Percentiles rank a stretch among this genome's conserved stretches.
Evolutionary conservation across 2,888 invertebrate species (phyloP).

Genomic region (Dilophus febrilis): DNA sequence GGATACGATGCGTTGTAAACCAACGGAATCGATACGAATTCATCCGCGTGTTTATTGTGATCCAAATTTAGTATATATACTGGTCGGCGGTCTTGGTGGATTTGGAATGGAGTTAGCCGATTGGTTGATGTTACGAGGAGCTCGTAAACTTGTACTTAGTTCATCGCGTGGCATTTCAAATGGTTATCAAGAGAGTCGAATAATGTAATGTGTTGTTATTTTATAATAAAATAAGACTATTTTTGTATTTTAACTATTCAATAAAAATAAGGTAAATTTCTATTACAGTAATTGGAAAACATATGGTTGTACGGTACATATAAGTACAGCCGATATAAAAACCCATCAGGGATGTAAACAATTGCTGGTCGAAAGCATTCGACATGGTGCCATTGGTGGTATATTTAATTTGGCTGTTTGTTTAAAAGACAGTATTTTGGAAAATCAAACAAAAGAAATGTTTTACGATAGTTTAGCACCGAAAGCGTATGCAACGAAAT

Average conservation of each 20-base stretch:
- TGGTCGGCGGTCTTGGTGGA: conserved; percentile 74
- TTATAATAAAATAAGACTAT: too few relatives aligned
- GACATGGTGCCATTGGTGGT: conserved; percentile 55
- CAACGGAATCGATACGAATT: conserved; percentile 22
- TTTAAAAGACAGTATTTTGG: conserved; percentile 55
- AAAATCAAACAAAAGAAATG: conserved; percentile 53
- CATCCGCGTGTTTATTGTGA: conserved; percentile 22
- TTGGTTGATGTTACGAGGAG: conserved; percentile 73
- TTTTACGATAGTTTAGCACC: conserved; percentile 53
- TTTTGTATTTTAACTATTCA: too few relatives aligned
- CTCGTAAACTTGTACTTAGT: conserved; percentile 56
- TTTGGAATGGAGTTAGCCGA: conserved; percentile 79
- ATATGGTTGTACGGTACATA: conserved; percentile 40
- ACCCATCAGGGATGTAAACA: conserved; percentile 48
- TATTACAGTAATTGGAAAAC: conserved; percentile 35
- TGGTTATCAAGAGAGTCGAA: conserved; percentile 63
- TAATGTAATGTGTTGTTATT: conserved; percentile 40
- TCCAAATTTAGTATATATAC: conserved; percentile 33
- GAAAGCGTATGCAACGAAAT: conserved; percentile 61
- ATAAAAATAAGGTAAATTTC: conserved; percentile 42
- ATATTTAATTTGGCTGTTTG: conserved; percentile 83
- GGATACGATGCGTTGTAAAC: conserved; percentile 12
- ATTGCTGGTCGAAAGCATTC: conserved; percentile 44
- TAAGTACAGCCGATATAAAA: conserved; percentile 55
- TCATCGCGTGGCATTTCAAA: conserved; percentile 63